Evolutionary conservation across 2,797 vertebrate species (phyloP).

Genomic region (Pitangus sulphuratus): DNA sequence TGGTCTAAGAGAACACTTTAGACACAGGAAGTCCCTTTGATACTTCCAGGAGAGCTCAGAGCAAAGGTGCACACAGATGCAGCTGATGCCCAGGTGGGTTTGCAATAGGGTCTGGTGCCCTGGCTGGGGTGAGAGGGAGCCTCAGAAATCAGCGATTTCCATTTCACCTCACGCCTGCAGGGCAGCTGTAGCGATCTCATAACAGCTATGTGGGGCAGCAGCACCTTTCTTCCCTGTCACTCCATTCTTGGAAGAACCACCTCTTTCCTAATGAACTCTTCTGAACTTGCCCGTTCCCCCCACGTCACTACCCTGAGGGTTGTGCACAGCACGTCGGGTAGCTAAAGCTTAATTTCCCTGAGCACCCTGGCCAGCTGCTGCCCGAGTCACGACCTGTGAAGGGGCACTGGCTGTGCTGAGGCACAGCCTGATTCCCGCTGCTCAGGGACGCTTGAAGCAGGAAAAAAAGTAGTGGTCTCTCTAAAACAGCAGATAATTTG

Average conservation of each 20-base stretch:
- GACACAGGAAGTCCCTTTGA: not conserved
- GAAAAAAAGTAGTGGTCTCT: not conserved
- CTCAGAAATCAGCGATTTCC: not conserved
- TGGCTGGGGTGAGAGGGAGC: not conserved
- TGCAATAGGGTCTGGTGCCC: not conserved
- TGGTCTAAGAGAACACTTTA: not conserved
- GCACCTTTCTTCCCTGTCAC: not conserved
- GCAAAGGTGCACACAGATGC: not conserved
- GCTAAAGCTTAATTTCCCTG: not conserved
- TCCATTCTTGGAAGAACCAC: not conserved
- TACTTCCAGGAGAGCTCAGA: not conserved
- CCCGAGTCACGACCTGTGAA: not conserved
- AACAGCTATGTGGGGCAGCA: not conserved
- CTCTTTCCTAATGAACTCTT: not conserved
- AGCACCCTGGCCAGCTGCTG: not conserved
- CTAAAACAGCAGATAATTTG: not conserved
- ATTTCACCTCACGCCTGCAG: rapidly evolving
- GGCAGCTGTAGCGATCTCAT: not conserved
- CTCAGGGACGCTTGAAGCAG: not conserved
- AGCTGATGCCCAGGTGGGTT: not conserved
- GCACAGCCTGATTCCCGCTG: not conserved
- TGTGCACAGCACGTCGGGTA: not conserved
- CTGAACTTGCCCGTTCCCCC: not conserved
- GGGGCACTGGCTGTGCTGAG: not conserved
- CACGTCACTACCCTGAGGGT: not conserved